phyloP scores from a whole-genome alignment of 2,113 vertebrate species.

The Seriola rivoliana region DNA sequence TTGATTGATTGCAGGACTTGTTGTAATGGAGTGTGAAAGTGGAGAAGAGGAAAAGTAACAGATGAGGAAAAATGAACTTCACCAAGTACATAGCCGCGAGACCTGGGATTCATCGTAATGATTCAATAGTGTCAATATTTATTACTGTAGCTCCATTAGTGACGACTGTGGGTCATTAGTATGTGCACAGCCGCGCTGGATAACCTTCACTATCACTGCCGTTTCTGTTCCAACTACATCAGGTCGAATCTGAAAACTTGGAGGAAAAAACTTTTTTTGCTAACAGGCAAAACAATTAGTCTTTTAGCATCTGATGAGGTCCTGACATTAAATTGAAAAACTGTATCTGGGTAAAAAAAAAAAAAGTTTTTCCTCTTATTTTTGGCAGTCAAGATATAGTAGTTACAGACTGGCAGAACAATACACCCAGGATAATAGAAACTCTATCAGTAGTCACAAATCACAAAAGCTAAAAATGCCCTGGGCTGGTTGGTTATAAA shows the following conservation, averaged over 20 bases:
- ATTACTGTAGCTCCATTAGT: conserved; percentile 76
- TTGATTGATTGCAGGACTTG: conserved; percentile 26
- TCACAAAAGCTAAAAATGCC: background rate
- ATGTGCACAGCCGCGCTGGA: conserved; percentile 26
- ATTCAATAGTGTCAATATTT: conserved; percentile 74
- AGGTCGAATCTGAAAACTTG: conserved; percentile 7
- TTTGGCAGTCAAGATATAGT: background rate
- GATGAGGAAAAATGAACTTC: conserved; percentile 70
- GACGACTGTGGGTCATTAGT: conserved; percentile 65
- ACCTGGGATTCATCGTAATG: conserved; percentile 52
- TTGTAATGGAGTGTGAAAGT: conserved; percentile 67
- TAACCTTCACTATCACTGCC: conserved; percentile 64
- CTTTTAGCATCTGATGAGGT: conserved; percentile 13
- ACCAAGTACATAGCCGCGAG: conserved; percentile 51
- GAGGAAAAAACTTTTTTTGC: conserved; percentile 1
- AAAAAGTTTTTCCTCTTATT: background rate
- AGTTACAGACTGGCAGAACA: conserved; percentile 5
- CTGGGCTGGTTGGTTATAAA: conserved; percentile 3
- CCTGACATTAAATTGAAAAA: conserved; percentile 9
- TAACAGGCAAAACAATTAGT: background rate
- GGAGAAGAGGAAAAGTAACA: conserved; percentile 58
- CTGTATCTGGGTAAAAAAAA: conserved; percentile 11
- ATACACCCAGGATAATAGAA: background rate
- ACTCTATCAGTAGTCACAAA: background rate
- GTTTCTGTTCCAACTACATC: conserved; percentile 25